Conservation (phyloP, 2,113 vertebrate species). For the Bucco capensis region DNA sequence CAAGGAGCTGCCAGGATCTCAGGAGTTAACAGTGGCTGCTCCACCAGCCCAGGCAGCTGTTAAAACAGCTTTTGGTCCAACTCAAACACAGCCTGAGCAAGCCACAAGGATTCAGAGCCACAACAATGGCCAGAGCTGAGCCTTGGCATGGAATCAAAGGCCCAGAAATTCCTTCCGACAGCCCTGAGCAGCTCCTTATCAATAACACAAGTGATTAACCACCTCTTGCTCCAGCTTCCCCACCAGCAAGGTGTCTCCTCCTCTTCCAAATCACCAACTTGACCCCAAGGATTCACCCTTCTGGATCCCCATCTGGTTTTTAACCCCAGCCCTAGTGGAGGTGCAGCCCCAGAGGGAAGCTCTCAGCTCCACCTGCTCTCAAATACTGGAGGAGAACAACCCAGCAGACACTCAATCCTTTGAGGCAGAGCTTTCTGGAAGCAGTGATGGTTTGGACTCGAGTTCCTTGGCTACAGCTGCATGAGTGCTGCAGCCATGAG, state of each 20-base stretch:
- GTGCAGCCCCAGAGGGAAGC: background rate
- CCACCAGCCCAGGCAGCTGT: slow-evolving; percentile 40
- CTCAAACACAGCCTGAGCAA: slow-evolving; percentile 36
- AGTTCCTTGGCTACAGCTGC: background rate
- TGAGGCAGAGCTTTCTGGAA: background rate
- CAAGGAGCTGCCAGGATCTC: background rate
- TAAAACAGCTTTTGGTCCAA: slow-evolving; percentile 63
- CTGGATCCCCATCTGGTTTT: fast-evolving
- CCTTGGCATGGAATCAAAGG: background rate
- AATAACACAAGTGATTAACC: background rate
- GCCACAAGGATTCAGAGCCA: background rate
- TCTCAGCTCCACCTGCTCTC: background rate
- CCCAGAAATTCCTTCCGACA: background rate
- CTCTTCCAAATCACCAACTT: background rate
- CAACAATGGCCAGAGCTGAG: slow-evolving; percentile 14
- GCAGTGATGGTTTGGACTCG: fast-evolving
- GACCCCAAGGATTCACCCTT: fast-evolving
- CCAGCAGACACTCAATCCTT: background rate
- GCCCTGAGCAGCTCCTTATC: background rate
- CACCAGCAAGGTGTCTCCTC: background rate
- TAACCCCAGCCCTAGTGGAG: fast-evolving
- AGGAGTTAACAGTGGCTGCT: slow-evolving; percentile 30
- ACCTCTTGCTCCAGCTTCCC: background rate
- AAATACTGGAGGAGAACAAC: fast-evolving
- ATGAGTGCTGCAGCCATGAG: fast-evolving